Conservation (phyloP, 2,113 vertebrate species). For the Pica pica region DNA sequence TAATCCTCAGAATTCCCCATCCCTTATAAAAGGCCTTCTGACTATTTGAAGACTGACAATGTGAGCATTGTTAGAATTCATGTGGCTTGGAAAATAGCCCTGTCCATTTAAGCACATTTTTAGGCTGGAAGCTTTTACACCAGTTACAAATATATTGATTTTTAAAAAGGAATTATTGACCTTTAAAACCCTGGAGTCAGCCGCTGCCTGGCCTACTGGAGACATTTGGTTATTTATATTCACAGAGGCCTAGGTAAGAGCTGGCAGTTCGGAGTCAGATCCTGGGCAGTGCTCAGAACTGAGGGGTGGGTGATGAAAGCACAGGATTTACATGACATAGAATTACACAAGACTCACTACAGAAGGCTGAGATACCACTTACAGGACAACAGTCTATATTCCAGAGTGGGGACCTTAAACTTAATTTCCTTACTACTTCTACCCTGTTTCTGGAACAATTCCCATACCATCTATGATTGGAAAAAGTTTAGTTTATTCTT, state of each 20-base stretch:
- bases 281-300: not conserved
- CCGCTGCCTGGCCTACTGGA: not conserved
- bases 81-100: not conserved
- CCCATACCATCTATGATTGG: not conserved
- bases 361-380: not conserved
- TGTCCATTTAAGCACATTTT: not conserved
- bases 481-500: not conserved
- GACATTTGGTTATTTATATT: not conserved
- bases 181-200: conserved; percentile 8
- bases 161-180: conserved; percentile 35
- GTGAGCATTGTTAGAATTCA: not conserved
- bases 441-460: not conserved
- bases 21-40: not conserved
- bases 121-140: conserved; percentile 6
- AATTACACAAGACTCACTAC: not conserved
- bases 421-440: not conserved
- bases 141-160: conserved; percentile 23
- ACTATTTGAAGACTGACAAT: not conserved
- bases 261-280: not conserved
- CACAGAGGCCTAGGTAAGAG: not conserved
- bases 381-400: not conserved
- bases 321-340: not conserved
- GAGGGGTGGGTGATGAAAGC: not conserved
- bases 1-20: not conserved
- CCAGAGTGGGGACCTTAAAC: not conserved